A percentile compares a stretch with the other conserved stretches of the same genome.
Evolutionary conservation across 1,140 invertebrate genomes (phyloP).

Genomic region (Reticulitermes speratus): DNA sequence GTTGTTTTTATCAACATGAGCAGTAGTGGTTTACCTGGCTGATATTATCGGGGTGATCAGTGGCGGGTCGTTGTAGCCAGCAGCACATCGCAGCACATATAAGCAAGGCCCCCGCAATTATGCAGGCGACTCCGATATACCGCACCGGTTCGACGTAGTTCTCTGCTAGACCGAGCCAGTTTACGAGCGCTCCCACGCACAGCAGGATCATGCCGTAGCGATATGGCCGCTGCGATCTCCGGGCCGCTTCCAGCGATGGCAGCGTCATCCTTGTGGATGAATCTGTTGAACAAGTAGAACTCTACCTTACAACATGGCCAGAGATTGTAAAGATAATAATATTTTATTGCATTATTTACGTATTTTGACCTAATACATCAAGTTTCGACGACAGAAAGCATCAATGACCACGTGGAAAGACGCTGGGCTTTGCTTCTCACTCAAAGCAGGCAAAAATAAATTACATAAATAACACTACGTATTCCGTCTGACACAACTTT

Average conservation of each 20-base stretch:
- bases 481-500: too few species aligned
- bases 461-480: too few species aligned
- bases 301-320: too few species aligned
- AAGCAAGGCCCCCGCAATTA: conserved; percentile 68
- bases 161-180: conserved; percentile 73
- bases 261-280: conserved; percentile 54
- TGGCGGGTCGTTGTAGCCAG: conserved; percentile 66
- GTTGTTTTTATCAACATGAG: too few species aligned
- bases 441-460: too few species aligned
- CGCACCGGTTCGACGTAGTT: conserved; percentile 66
- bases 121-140: conserved; percentile 72
- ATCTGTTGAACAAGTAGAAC: too few species aligned
- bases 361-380: too few species aligned
- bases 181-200: conserved; percentile 72
- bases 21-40: not conserved
- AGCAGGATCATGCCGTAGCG: conserved; percentile 72
- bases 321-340: too few species aligned
- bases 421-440: too few species aligned
- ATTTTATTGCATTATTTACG: too few species aligned
- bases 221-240: conserved; percentile 58
- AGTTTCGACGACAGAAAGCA: too few species aligned
- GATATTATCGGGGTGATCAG: conserved; percentile 35
- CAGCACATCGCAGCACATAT: conserved; percentile 75
- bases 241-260: conserved; percentile 52
- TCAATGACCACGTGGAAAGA: too few species aligned